Evolutionary conservation across 2,888 invertebrate genomes (phyloP), one percentile per base, ranked within the genome.

Genomic region (Pemphredon lugubris): DNA sequence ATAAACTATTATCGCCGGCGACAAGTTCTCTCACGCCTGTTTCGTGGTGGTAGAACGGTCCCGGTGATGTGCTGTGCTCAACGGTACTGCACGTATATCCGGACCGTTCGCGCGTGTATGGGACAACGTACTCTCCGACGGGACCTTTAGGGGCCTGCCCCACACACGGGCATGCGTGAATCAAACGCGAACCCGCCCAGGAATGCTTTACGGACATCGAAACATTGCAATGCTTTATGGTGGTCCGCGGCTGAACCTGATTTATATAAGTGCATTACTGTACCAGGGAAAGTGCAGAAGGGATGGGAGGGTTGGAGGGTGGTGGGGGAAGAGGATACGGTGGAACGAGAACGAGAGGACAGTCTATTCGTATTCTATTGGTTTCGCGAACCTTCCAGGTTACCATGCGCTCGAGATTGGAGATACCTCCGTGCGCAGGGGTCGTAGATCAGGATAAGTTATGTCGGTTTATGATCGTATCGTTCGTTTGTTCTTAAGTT

Each of bases 171-270:
- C 84, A 83, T 77, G 85, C 85, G 87, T 87, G 89, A 89, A 89
- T 89, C 88, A 89, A 88, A 89, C 87, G 87, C 86, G 85, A 85
- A 88, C 87, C 89, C 87, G 86, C 87, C 85, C 87, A 87, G 88
- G 87, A 89, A 88, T 89, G 88, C 88, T 89, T 86, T 86, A 86
- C 87, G 86, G 87, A 88, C 89, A 89, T 89, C 89, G 88, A 88
- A 89, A 89, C 89, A 89, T 89, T 86, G 89, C 89, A 88, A 89
- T 89, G 89, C 89, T 89, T 89, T 89, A 89, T 89, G 89, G 89
- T 89, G 89, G 89, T 89, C 89, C 88, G 76, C 82, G 85, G 85
- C 88, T 89, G 89, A 89, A 89, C 89, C 87, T 89, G 89, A 89
- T 89, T 89, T 89, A 89, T 89, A 88, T 89, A 89, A 88, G 89